Base-by-base conservation (phyloP, 1,140 invertebrate species). In the Brachionus rubens region DNA sequence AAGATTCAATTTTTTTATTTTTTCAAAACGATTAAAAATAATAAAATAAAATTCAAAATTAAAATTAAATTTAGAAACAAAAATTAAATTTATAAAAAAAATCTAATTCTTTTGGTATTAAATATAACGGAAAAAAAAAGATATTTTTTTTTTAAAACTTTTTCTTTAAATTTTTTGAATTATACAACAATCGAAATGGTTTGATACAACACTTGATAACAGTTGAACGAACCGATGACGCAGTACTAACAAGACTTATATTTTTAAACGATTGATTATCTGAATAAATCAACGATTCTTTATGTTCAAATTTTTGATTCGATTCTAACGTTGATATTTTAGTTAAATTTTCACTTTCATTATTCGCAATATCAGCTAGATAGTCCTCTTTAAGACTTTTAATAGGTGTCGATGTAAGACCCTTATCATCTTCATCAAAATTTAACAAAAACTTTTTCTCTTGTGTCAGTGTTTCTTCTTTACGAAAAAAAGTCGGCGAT, bases 271-370 rank as follows among this genome's bases (percentile, higher is more conserved):
- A 43, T n/a, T 43, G 36, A 43, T 21, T 14, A 12, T 43, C 40
- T 5, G 40, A 43, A 26, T 65, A 65, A 43, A 43, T 65, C 5
- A 65, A 36, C n/a, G 59, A 65, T 10, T 65, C 59, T 41, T 24
- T 46, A 16, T 16, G 59, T 12, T 65, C 19, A 24, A 43, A 26
- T 43, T 65, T 59, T 40, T 28, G 14, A 9, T 14, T 16, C 19
- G 59, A 65, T n/a, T 41, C 40, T 9, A 65, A 41, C 41, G 36
- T 65, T 5, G 59, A 65, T 14, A 65, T 65, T 65, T 14, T 65
- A 14, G 59, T 65, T 36, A 65, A 65, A 65, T 65, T 65, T 46
- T 65, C 59, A 26, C 59, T 65, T 43, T 65, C 59, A 43, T 65
- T 43, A 43, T 65, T 65, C 1, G 41, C n/a, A 9, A 9, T 26